Percentiles rank a stretch among this genome's conserved stretches.
These are phyloP conservation scores for Pandemis corylana DNA, from an alignment of 2,888 invertebrate genomes.

Conservation along the genomic window DNA sequence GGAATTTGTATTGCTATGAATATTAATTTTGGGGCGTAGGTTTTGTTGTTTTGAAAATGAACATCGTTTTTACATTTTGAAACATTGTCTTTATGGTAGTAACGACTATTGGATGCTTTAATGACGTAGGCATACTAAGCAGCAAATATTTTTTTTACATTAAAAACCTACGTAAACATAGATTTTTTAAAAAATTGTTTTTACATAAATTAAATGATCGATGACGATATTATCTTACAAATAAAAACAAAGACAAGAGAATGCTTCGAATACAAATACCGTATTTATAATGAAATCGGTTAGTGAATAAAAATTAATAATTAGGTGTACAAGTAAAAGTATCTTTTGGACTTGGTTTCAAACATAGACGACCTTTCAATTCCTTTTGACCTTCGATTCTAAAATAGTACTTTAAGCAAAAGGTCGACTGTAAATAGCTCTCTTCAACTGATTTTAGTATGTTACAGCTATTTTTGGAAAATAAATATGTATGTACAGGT, in stretches of 20 bases:
- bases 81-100: not conserved
- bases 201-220: not conserved
- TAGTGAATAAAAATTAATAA: not conserved
- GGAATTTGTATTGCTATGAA: slow-evolving; percentile 7
- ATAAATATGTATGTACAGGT: too few species aligned
- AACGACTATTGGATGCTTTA: not conserved
- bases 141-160: not conserved
- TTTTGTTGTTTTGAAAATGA: not conserved
- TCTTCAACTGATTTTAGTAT: not conserved
- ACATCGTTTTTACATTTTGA: not conserved
- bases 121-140: not conserved
- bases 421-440: not conserved
- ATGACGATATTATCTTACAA: not conserved
- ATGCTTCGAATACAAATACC: not conserved
- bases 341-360: not conserved
- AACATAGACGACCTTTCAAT: slow-evolving; percentile 1
- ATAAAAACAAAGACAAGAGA: not conserved
- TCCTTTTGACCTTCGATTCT: not conserved
- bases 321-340: not conserved
- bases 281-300: not conserved
- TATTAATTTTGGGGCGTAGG: not conserved
- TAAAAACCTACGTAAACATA: too few species aligned
- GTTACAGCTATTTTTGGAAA: not conserved
- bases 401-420: not conserved
- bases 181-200: too few species aligned